Conservation (phyloP, 1,140 invertebrate genomes). For the Berghia stephanieae region DNA sequence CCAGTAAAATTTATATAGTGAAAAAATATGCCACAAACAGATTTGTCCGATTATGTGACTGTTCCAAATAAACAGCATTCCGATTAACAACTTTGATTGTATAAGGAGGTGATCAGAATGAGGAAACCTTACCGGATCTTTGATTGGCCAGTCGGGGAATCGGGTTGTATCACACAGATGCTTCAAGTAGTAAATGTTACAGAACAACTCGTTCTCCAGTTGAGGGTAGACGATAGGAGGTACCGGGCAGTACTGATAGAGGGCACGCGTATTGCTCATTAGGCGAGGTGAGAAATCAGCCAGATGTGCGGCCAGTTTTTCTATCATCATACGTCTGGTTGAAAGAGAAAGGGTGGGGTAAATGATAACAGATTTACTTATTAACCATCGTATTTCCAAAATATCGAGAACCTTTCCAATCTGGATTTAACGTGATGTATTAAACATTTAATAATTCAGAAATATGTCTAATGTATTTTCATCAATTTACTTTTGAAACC, state of each 20-base stretch:
- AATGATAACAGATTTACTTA: not conserved
- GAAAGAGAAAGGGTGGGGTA: not conserved
- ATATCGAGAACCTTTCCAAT: too few relatives aligned
- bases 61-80: not conserved
- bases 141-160: slow-evolving; percentile 97
- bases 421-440: too few relatives aligned
- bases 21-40: not conserved
- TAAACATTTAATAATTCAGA: too few relatives aligned
- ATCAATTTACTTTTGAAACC: too few relatives aligned
- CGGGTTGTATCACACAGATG: slow-evolving; percentile 91
- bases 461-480: too few relatives aligned
- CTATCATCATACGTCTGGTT: slow-evolving; percentile 87
- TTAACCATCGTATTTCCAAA: not conserved
- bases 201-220: slow-evolving; percentile 96
- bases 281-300: slow-evolving; percentile 95
- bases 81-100: too few relatives aligned
- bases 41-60: not conserved
- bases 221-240: slow-evolving; percentile 95
- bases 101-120: too few relatives aligned
- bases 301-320: slow-evolving; percentile 95
- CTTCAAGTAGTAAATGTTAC: slow-evolving; percentile 97
- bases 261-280: slow-evolving; percentile 90
- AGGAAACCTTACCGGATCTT: slow-evolving; percentile 90
- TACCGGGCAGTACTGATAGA: slow-evolving; percentile 97
- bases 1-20: too few relatives aligned